These are phyloP conservation scores for Pheosia gnoma DNA, from an alignment of 2,888 invertebrate species.

Conservation along the genomic window DNA sequence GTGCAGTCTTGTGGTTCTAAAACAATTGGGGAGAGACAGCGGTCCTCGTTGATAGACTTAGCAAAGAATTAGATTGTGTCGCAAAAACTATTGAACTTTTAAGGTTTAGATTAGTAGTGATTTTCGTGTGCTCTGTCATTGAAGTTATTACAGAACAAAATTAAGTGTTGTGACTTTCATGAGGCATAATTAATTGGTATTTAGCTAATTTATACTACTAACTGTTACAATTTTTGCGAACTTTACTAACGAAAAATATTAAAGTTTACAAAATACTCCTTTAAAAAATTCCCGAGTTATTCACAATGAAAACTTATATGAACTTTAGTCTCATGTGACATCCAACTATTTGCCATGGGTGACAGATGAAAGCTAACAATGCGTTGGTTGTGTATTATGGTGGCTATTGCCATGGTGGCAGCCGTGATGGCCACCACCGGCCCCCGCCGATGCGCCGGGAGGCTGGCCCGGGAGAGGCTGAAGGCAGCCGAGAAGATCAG, in stretches of 20 bases:
- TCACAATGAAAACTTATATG: not conserved
- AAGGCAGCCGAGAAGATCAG: conserved; percentile 78
- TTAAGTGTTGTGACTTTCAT: too few species aligned
- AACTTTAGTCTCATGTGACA: not conserved
- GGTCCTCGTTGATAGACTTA: not conserved
- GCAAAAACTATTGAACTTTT: not conserved
- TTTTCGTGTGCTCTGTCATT: not conserved
- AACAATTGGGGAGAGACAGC: not conserved
- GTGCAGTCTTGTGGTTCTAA: not conserved
- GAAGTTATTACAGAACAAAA: not conserved
- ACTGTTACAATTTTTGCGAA: not conserved
- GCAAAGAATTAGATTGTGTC: not conserved
- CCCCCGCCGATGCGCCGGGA: conserved; percentile 69
- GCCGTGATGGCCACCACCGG: conserved; percentile 37
- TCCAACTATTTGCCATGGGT: conserved; percentile 23
- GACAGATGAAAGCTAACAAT: conserved; percentile 45
- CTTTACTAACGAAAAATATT: not conserved
- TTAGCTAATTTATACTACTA: too few species aligned
- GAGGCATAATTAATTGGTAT: too few species aligned
- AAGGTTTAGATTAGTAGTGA: not conserved
- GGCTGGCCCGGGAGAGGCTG: conserved; percentile 70
- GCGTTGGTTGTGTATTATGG: conserved; percentile 57
- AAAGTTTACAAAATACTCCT: too few species aligned
- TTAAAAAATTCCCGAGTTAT: too few species aligned
- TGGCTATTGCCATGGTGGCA: conserved; percentile 40